Conservation (phyloP, 2,797 vertebrate species). For the Periparus ater region DNA sequence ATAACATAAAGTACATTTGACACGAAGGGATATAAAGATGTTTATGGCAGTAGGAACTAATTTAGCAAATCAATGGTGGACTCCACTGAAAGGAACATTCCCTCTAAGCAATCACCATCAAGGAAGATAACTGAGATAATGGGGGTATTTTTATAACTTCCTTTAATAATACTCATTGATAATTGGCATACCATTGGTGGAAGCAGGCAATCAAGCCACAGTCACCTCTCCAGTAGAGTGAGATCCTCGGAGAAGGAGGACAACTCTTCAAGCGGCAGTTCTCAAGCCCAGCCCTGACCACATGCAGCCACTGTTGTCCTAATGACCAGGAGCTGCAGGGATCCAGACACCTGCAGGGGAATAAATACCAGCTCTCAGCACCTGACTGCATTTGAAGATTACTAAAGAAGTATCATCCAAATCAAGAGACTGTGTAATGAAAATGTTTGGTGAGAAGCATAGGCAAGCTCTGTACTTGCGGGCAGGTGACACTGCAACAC, state of each 20-base stretch:
- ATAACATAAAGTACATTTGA: background rate
- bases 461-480: background rate
- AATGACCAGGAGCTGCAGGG: background rate
- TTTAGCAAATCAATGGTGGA: background rate
- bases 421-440: background rate
- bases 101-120: background rate
- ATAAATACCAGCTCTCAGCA: fast-evolving
- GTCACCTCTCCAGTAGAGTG: background rate
- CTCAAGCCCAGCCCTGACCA: background rate
- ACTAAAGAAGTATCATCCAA: background rate
- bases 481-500: background rate
- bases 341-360: background rate
- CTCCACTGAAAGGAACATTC: background rate
- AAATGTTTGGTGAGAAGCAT: fast-evolving
- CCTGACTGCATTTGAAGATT: background rate
- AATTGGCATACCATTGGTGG: background rate
- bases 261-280: fast-evolving
- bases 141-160: background rate
- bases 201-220: background rate
- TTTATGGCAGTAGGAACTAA: background rate
- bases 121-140: background rate
- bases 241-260: background rate
- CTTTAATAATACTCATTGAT: background rate
- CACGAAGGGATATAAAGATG: background rate
- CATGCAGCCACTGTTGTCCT: fast-evolving